A percentile compares a stretch with the other conserved stretches of the same genome.
phyloP scores from a whole-genome alignment of 2,113 vertebrate genomes.

The Gavialis gangeticus region DNA sequence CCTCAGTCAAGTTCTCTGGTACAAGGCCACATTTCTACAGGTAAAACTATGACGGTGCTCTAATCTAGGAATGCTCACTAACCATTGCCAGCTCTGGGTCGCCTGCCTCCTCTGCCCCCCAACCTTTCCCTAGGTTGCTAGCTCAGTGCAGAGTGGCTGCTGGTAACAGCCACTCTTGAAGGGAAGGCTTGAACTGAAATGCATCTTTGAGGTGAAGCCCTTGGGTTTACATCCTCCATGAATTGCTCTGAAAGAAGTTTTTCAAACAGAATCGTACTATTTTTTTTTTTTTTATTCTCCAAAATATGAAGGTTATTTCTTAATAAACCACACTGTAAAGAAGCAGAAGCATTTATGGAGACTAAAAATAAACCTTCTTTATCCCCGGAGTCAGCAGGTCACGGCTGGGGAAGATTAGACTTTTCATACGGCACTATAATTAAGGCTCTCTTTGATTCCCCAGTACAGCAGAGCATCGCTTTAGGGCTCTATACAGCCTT shows the following conservation, averaged over 20 bases:
- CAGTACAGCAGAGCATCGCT: neutral
- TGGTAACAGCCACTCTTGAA: neutral
- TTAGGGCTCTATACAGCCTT: neutral
- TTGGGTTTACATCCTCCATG: neutral
- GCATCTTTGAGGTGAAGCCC: neutral
- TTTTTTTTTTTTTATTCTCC: neutral
- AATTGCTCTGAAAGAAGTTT: neutral
- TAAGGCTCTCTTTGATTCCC: slow-evolving; percentile 47
- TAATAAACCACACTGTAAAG: neutral
- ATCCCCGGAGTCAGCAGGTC: neutral
- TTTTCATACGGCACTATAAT: slow-evolving; percentile 42
- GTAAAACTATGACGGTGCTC: neutral
- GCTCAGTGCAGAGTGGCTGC: neutral
- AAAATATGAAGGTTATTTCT: neutral
- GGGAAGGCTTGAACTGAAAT: neutral
- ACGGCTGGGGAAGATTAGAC: slow-evolving; percentile 8
- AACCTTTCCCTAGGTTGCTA: neutral
- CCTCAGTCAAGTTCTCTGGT: neutral
- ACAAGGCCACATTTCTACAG: neutral
- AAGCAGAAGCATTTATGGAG: neutral
- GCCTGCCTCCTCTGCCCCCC: too few relatives aligned
- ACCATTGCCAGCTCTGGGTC: neutral
- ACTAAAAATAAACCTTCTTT: neutral
- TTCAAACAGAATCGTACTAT: neutral
- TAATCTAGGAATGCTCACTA: neutral